Evolutionary conservation across 92 coral and sea anemone genomes (phyloP).

Genomic region (Palythoa heliodiscus): DNA sequence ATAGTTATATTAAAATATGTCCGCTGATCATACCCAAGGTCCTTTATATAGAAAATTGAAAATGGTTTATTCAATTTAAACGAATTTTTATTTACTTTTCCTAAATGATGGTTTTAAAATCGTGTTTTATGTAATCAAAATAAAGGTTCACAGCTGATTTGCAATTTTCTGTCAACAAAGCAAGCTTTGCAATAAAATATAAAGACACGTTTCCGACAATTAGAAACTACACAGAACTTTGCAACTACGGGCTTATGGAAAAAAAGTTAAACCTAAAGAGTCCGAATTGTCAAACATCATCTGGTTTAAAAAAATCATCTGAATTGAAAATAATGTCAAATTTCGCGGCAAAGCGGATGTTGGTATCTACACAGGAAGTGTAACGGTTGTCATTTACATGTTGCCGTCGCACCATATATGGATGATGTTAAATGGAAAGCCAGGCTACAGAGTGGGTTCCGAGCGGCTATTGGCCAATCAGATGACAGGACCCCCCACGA

Average conservation of each 20-base stretch:
- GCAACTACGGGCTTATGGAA: neutral
- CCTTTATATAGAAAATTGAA: too few relatives aligned
- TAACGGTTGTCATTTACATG: slow-evolving; percentile 53
- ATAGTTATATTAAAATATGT: too few relatives aligned
- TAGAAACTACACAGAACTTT: neutral
- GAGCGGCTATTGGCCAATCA: slow-evolving; percentile 85
- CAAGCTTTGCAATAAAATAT: too few relatives aligned
- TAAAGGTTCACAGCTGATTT: too few relatives aligned
- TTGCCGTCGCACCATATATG: slow-evolving; percentile 68
- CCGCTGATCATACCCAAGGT: too few relatives aligned
- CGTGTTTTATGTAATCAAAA: too few relatives aligned
- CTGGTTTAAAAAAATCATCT: slow-evolving; percentile 24
- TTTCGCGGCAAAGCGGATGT: slow-evolving; percentile 91
- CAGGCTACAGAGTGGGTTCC: slow-evolving; percentile 55
- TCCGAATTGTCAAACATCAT: slow-evolving; percentile 13
- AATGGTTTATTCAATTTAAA: too few relatives aligned
- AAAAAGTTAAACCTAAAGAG: neutral
- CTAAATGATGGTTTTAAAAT: too few relatives aligned
- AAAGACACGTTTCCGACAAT: too few relatives aligned
- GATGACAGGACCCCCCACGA: slow-evolving; percentile 91
- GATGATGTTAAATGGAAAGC: slow-evolving; percentile 68
- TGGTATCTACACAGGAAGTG: slow-evolving; percentile 85
- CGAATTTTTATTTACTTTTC: too few relatives aligned
- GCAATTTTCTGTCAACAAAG: too few relatives aligned
- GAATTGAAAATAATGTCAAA: slow-evolving; percentile 68